A percentile compares a stretch with the other conserved stretches of the same genome.
phyloP scores from a whole-genome alignment of 2,888 invertebrate genomes.

The Xanthorhoe spadicearia region DNA sequence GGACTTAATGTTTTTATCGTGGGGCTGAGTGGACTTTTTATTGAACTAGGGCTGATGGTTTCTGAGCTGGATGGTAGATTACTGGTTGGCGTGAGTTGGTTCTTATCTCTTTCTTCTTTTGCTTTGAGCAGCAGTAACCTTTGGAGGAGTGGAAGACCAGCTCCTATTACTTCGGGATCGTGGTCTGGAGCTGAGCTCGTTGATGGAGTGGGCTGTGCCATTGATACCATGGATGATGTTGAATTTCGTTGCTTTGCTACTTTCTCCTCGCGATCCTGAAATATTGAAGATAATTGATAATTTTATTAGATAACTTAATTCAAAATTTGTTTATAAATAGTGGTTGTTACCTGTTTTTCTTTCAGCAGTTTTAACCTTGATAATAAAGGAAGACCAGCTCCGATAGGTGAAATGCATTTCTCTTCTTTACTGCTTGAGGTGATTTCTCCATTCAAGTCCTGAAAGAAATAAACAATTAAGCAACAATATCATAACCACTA shows the following conservation, averaged over 20 bases:
- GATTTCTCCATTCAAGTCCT: conserved; percentile 77
- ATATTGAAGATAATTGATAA: neutral
- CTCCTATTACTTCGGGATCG: conserved; percentile 87
- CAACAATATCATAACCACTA: neutral
- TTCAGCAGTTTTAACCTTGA: conserved; percentile 91
- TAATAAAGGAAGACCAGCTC: conserved; percentile 92
- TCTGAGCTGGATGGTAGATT: conserved; percentile 82
- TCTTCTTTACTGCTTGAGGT: conserved; percentile 82
- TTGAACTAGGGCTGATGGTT: conserved; percentile 80
- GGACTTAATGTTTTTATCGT: conserved; percentile 80
- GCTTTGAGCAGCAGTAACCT: conserved; percentile 90
- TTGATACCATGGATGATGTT: conserved; percentile 66
- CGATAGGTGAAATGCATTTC: conserved; percentile 89
- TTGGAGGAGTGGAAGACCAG: conserved; percentile 90
- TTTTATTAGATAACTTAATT: neutral
- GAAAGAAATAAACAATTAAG: conserved; percentile 3
- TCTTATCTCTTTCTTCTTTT: conserved; percentile 87
- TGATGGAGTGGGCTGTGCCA: conserved; percentile 86
- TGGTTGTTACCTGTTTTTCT: conserved; percentile 87
- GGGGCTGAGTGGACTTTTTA: conserved; percentile 81
- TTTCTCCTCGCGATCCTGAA: conserved; percentile 81
- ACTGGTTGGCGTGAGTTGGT: conserved; percentile 75
- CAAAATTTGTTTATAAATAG: neutral
- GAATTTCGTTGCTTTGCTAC: conserved; percentile 77
- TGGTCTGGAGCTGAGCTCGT: conserved; percentile 84